A percentile compares a stretch with the other conserved stretches of the same genome.
Evolutionary conservation across 2,113 vertebrate species (phyloP).

Genomic region (Emydocephalus ijimae): DNA sequence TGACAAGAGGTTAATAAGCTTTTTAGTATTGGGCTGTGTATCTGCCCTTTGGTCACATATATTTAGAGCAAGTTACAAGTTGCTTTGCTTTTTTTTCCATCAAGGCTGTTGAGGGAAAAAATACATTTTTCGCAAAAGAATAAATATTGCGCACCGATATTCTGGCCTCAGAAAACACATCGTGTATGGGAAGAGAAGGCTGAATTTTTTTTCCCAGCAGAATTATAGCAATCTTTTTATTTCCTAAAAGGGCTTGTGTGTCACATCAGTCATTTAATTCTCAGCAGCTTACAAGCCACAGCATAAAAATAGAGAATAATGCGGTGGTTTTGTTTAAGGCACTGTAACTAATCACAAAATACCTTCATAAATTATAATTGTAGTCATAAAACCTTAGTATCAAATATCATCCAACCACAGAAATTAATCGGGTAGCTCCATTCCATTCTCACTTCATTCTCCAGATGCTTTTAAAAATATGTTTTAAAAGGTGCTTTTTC

Average conservation of each 20-base stretch:
- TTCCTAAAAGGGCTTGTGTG: background rate
- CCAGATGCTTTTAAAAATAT: background rate
- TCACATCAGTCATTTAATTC: background rate
- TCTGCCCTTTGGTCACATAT: background rate
- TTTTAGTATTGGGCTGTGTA: background rate
- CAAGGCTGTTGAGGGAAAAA: background rate
- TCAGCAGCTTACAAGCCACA: background rate
- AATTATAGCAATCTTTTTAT: background rate
- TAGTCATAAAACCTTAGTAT: background rate
- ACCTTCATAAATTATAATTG: background rate
- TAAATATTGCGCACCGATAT: background rate
- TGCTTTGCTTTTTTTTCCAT: background rate
- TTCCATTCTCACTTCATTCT: background rate
- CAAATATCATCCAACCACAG: background rate
- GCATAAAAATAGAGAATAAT: background rate
- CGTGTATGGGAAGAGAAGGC: background rate
- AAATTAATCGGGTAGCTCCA: background rate
- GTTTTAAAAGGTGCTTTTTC: background rate
- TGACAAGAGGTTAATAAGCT: background rate
- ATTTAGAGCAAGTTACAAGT: background rate
- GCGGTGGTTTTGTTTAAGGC: background rate
- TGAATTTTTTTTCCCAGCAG: background rate
- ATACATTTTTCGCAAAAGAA: background rate
- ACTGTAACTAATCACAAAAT: background rate
- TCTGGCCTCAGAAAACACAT: background rate